These are phyloP conservation scores for Melanotaenia duboulayi DNA, from an alignment of 2,113 vertebrate species.

Conservation along the genomic window DNA sequence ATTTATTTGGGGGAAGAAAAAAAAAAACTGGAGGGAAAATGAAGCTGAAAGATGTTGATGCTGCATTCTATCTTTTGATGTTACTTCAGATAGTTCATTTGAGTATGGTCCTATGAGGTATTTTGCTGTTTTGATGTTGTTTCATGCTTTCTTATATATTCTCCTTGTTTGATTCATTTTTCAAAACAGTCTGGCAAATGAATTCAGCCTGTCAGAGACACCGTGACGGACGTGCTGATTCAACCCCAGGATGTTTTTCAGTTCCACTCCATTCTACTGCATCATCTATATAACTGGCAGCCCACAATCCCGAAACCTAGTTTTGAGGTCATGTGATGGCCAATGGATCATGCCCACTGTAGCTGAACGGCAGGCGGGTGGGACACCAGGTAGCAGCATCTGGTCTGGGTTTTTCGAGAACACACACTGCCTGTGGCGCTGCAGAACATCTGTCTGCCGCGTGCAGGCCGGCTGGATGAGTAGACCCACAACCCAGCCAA, in stretches of 20 bases:
- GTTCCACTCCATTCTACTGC: constrained; percentile 20
- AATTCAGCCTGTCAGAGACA: constrained; percentile 46
- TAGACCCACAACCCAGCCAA: constrained; percentile 57
- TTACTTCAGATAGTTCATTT: constrained; percentile 27
- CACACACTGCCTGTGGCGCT: constrained; percentile 79
- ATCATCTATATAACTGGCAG: constrained; percentile 65
- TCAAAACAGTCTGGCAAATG: constrained; percentile 37
- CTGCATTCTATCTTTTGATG: constrained; percentile 51
- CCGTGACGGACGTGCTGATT: constrained; percentile 25
- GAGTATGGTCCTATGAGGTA: not conserved
- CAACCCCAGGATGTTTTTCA: constrained; percentile 25
- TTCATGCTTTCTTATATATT: constrained; percentile 15
- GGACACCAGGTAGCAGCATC: constrained; percentile 83
- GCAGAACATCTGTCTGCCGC: constrained; percentile 82
- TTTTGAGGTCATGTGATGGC: constrained; percentile 74
- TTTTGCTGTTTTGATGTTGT: constrained; percentile 3
- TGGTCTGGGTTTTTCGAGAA: constrained; percentile 81
- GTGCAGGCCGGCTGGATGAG: constrained; percentile 70
- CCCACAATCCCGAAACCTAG: constrained; percentile 32
- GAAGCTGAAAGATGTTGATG: constrained; percentile 18
- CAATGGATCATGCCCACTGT: constrained; percentile 67
- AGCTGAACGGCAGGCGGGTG: constrained; percentile 66
- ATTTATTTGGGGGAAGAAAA: constrained; percentile 48
- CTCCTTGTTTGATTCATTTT: constrained; percentile 36
- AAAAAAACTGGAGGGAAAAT: constrained; percentile 34